A percentile compares a stretch with the other conserved stretches of the same genome.
Evolutionary conservation across 2,113 vertebrate genomes (phyloP).

Genomic region (Mastomys natalensis): DNA sequence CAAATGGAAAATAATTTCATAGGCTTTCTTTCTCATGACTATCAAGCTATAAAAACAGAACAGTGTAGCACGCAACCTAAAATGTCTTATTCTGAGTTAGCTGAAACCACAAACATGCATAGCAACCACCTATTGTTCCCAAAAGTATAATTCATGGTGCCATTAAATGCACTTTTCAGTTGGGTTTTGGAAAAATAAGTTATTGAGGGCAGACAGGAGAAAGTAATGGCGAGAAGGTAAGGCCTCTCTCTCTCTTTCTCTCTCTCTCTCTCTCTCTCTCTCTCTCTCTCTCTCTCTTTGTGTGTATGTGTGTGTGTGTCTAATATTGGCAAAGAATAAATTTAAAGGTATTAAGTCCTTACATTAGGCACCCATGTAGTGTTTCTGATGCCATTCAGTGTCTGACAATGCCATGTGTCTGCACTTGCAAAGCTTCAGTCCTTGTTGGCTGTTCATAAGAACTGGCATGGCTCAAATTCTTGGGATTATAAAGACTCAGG

Average conservation of each 20-base stretch:
- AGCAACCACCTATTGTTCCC: background rate
- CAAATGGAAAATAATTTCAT: slow-evolving; percentile 18
- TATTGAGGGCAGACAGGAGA: background rate
- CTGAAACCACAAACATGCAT: background rate
- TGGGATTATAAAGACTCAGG: background rate
- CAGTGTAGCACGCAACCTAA: background rate
- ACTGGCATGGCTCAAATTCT: background rate
- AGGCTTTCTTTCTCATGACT: slow-evolving; percentile 1
- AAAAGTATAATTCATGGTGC: background rate
- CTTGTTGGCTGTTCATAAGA: background rate
- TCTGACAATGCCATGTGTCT: background rate
- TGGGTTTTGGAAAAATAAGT: background rate
- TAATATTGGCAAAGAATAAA: background rate
- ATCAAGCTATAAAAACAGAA: background rate
- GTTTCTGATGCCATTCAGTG: background rate
- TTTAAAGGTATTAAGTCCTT: background rate
- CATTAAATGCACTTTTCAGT: background rate
- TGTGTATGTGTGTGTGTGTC: background rate
- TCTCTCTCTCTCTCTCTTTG: too few species aligned
- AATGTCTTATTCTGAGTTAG: background rate
- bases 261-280: background rate
- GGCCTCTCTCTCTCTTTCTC: background rate
- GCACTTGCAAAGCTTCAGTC: background rate
- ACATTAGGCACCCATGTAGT: background rate
- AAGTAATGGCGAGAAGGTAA: too few species aligned